Percentiles rank a stretch among this genome's conserved stretches.
Evolutionary conservation across 1,140 invertebrate genomes (phyloP).

Genomic region (Anastatus disparis): DNA sequence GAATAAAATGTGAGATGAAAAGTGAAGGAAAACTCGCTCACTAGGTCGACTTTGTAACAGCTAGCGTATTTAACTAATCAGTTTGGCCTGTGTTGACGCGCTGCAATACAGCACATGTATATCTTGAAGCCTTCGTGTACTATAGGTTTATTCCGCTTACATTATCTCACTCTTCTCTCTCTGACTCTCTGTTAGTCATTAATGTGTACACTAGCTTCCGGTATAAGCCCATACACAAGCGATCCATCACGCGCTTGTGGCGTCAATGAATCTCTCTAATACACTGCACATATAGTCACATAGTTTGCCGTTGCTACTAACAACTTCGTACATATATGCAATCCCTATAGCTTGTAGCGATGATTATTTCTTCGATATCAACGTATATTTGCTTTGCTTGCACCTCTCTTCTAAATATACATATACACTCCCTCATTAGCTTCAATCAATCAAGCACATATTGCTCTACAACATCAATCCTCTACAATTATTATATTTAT

Average conservation of each 20-base stretch:
- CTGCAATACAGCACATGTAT: neutral
- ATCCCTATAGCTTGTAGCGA: neutral
- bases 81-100: too few species aligned
- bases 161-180: neutral
- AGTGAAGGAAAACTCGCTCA: too few species aligned
- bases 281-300: neutral
- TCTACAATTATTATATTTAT: too few species aligned
- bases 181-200: neutral
- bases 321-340: neutral
- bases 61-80: neutral
- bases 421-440: neutral
- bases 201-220: neutral
- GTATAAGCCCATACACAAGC: neutral
- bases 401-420: neutral
- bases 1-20: too few species aligned
- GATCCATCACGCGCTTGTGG: neutral
- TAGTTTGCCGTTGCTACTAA: neutral
- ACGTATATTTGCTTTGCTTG: neutral
- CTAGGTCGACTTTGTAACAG: too few species aligned
- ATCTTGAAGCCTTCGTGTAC: neutral
- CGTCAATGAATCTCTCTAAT: neutral
- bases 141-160: too few species aligned
- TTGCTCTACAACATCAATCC: too few species aligned
- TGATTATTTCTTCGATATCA: neutral
- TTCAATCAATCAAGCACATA: neutral